Percentiles rank a stretch among this genome's conserved stretches.
These are phyloP conservation scores for Epizoanthus rinbou DNA, from an alignment of 92 coral and sea anemone genomes.

Conservation along the genomic window DNA sequence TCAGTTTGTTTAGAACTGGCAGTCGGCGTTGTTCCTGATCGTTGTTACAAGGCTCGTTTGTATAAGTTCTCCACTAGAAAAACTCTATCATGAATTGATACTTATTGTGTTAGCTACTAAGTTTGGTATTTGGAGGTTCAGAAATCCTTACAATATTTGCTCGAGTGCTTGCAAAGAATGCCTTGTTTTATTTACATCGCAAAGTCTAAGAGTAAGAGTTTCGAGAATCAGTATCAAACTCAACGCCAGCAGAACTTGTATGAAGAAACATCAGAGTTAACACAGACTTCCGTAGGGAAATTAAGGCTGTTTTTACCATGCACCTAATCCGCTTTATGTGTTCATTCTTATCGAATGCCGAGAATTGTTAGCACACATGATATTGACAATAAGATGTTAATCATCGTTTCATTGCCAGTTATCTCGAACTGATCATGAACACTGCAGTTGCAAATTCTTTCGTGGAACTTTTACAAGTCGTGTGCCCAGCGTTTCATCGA, in stretches of 20 bases:
- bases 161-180: constrained; percentile 17
- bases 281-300: neutral
- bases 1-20: neutral
- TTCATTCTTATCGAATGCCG: constrained; percentile 5
- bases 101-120: neutral
- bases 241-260: neutral
- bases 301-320: neutral
- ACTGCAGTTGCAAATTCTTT: constrained; percentile 7
- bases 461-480: neutral
- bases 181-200: neutral
- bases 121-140: neutral
- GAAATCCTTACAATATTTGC: neutral
- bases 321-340: constrained; percentile 23
- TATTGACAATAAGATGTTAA: constrained; percentile 1
- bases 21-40: constrained; percentile 4
- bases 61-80: neutral
- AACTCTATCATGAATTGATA: neutral
- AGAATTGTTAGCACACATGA: neutral
- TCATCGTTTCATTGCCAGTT: neutral
- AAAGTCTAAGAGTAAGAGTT: neutral
- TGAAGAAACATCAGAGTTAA: too few species aligned
- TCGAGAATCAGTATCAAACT: too few species aligned
- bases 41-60: neutral
- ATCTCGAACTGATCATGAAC: constrained; percentile 1
- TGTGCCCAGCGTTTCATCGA: neutral